Conservation (phyloP, 2,888 invertebrate genomes). For the Dorcus parallelipipedus region DNA sequence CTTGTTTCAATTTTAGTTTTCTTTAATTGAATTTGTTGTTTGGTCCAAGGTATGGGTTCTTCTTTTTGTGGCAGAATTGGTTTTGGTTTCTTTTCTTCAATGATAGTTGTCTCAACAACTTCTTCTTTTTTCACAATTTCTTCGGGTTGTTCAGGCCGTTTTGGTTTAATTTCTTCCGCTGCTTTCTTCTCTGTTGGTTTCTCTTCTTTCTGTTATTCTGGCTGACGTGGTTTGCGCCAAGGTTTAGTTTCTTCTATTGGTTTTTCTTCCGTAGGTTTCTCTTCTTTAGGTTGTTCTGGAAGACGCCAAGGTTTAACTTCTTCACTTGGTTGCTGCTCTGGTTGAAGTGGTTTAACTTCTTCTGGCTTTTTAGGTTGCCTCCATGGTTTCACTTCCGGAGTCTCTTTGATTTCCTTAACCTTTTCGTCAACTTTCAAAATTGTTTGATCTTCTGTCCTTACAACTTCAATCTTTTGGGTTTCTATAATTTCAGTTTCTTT, state of each 20-base stretch:
- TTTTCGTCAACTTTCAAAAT: conserved; percentile 15
- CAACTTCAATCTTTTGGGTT: conserved; percentile 11
- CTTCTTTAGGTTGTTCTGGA: conserved; percentile 13
- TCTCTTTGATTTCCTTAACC: not conserved
- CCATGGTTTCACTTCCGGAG: conserved; percentile 15
- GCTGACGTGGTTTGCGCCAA: conserved; percentile 8
- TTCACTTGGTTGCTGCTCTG: conserved; percentile 39
- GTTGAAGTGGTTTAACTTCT: conserved; percentile 16
- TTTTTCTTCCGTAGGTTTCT: conserved; percentile 15
- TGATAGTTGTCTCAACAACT: not conserved
- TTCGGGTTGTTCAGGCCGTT: conserved; percentile 13
- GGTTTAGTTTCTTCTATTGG: conserved; percentile 12
- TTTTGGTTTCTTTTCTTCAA: conserved; percentile 16
- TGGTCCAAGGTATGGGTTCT: conserved; percentile 56
- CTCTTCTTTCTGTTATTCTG: not conserved
- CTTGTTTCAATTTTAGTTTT: conserved; percentile 34
- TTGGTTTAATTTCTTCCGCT: too few species aligned
- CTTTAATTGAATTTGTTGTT: conserved; percentile 59
- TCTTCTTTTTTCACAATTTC: not conserved
- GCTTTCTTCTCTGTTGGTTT: not conserved
- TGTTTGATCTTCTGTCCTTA: conserved; percentile 13
- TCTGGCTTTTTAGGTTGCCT: conserved; percentile 19
- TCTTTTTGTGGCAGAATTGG: conserved; percentile 25
- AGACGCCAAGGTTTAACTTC: conserved; percentile 29
- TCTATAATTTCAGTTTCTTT: conserved; percentile 17